Conservation (phyloP, 92 coral and sea anemone genomes). For the Palythoa heliodiscus region DNA sequence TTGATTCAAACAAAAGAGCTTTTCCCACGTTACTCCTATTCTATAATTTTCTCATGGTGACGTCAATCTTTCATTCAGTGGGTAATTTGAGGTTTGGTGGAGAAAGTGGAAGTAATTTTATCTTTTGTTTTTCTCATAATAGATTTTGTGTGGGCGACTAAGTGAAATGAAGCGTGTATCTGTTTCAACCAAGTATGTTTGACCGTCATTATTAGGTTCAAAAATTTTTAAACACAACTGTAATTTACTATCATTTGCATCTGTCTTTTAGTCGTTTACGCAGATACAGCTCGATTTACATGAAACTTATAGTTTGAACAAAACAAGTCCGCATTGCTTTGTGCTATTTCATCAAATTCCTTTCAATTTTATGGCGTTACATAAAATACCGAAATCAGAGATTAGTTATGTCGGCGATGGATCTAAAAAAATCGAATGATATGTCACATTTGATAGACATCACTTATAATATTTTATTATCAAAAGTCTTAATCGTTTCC, state of each 20-base stretch:
- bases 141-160: constrained; percentile 9
- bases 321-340: not conserved
- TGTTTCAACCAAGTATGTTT: not conserved
- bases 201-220: not conserved
- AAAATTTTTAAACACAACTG: not conserved
- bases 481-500: constrained; percentile 22
- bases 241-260: not conserved
- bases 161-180: not conserved
- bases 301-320: not conserved
- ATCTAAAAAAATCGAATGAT: not conserved
- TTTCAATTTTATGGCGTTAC: not conserved
- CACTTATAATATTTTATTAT: constrained; percentile 25
- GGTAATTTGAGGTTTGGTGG: not conserved
- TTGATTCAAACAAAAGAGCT: not conserved
- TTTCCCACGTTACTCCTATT: not conserved
- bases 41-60: not conserved
- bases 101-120: not conserved
- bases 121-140: not conserved
- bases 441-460: constrained; percentile 34
- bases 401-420: not conserved
- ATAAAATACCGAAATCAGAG: not conserved
- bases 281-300: no score
- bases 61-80: not conserved
- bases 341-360: not conserved
- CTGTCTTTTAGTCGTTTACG: not conserved